Base-by-base conservation (phyloP, 2,888 invertebrate genomes). In the Nebria salina region DNA sequence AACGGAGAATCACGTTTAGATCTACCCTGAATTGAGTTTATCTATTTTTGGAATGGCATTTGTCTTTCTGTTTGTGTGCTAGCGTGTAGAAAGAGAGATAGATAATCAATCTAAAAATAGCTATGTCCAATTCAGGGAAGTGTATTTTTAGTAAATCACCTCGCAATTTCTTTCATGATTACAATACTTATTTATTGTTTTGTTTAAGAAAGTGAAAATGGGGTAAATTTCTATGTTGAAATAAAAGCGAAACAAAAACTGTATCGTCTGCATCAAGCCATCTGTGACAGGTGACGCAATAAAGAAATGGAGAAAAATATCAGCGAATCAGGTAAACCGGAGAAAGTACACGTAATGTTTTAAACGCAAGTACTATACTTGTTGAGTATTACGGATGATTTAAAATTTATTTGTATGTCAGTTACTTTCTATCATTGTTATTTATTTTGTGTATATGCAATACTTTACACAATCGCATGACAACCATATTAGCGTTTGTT, bases 251-350 rank as follows among this genome's bases (percentile, higher is more conserved):
- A 43, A 75, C 64, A 43, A 43, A 26, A 42, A 77, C 7, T 42
- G 9, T n/a, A 65, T 74, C n/a, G 20, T 15, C 43, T 25, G 34
- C 26, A 42, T 4, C 70, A 70, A 80, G 54, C 80, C 75, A 65
- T 42, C 54, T 80, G 75, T 70, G 65, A 70, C 79, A 6, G 75
- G 65, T 80, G 80, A 80, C 20, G 80, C 75, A 80, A 80, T 65
- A 72, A 75, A 72, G 80, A 80, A 80, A 75, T 80, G 72, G 66
- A 75, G 75, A 54, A 75, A 72, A 80, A 11, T 54, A 54, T 54
- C 54, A 80, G n/a, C 75, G 75, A 75, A 80, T 80, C 64, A 41
- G 74, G 79, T 75, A 80, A 80, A 75, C 75, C 13, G 72, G 80
- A 80, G 80, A 80, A 80, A 80, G 80, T 80, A 6, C 42, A 43